Conservation (phyloP, 2,888 invertebrate species). For the Balanococcus diminutus region DNA sequence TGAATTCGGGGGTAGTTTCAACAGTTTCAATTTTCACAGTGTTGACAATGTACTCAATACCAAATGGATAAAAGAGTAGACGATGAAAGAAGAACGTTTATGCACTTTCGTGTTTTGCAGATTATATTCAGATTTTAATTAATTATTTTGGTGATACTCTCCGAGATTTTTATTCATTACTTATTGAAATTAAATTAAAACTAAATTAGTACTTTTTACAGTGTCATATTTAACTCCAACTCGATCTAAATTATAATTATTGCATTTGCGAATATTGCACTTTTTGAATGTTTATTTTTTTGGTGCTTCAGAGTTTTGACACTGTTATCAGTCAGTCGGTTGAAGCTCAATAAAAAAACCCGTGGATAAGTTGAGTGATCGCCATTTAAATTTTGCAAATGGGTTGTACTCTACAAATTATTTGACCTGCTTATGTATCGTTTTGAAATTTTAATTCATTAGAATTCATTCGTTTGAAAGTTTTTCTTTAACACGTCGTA, state of each 20-base stretch:
- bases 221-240: background rate
- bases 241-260: background rate
- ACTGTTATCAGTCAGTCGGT: slow-evolving; percentile 55
- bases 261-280: slow-evolving; percentile 48
- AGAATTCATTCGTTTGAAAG: background rate
- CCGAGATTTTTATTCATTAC: background rate
- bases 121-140: slow-evolving; percentile 42
- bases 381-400: slow-evolving; percentile 55
- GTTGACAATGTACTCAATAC: background rate
- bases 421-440: slow-evolving; percentile 23
- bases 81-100: slow-evolving; percentile 33
- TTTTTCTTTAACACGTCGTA: slow-evolving; percentile 1
- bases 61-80: background rate
- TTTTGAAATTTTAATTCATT: background rate
- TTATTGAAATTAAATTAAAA: slow-evolving; percentile 24
- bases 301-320: slow-evolving; percentile 53
- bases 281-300: slow-evolving; percentile 54
- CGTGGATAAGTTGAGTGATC: slow-evolving; percentile 55
- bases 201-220: background rate
- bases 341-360: slow-evolving; percentile 51
- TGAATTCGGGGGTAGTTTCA: background rate
- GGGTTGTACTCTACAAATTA: slow-evolving; percentile 50
- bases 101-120: slow-evolving; percentile 49
- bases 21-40: no score
- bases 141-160: slow-evolving; percentile 44